Evolutionary conservation across 2,888 invertebrate genomes (phyloP), one percentile per base, ranked within the genome.

Genomic region (Malacosoma neustria): DNA sequence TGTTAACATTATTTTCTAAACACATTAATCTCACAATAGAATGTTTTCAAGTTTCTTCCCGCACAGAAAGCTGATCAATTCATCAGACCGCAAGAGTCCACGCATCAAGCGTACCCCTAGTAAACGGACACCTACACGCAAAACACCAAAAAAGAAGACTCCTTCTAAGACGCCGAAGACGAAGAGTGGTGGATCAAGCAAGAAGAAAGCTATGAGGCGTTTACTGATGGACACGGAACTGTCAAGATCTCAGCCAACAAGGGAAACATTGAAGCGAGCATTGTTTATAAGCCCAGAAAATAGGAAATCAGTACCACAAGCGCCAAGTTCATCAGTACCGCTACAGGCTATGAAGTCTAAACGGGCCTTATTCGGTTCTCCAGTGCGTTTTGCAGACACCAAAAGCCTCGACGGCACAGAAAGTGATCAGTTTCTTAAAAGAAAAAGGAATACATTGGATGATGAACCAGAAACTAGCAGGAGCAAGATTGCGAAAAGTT

Each of bases 221-320:
- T 49, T 88, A 4, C 58, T 77, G 1, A 62, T 87, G 58, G 88
- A 87, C 40, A 54, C 79, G 0, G 82, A 77, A 1, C 59, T 49
- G 13, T 66, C 74, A 1, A 60, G 68, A 33, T 66, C 75, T 0
- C 79, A 80, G 43, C 76, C 81, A 2, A 73, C 87, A 0, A 67
- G 88, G 12, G 90, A 90, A 57, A 87, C 88, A 0, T 46, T 65
- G 3, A 93, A 92, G 51, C 82, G 93, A 38, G 93, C 93, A 0
- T 67, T 94, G 1, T 94, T 94, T 52, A 89, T 92, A 51, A 93
- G 93, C 60, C 93, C 93, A 1, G 88, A 87, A 47, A 86, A 82
- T 42, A 72, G 70, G 51, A 58, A 75, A 54, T 36, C 70, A 22
- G 35, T 67, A 3, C 64, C 71, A 2, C 35, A 48, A 38, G 38